Evolutionary conservation across 2,113 vertebrate genomes (phyloP).

Genomic region (Menidia beryllina): DNA sequence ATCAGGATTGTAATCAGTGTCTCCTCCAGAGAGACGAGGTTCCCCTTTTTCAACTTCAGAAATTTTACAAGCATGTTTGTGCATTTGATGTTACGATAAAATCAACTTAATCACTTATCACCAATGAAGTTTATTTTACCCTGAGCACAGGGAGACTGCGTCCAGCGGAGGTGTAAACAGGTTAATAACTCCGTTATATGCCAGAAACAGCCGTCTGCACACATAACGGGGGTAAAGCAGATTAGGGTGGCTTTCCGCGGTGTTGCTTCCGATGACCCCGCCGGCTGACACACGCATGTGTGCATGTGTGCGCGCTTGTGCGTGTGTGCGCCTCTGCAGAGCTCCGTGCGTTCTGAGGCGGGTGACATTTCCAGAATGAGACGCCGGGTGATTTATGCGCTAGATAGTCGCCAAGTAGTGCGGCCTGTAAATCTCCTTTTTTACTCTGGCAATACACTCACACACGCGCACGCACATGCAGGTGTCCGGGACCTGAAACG

Average conservation of each 20-base stretch:
- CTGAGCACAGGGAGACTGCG: too few relatives aligned
- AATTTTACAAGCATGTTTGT: too few relatives aligned
- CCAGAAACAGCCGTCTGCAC: neutral
- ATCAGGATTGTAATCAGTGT: too few relatives aligned
- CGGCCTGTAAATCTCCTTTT: conserved; percentile 63
- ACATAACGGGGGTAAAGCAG: conserved; percentile 2
- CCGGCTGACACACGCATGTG: conserved; percentile 1
- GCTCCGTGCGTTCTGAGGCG: conserved; percentile 38
- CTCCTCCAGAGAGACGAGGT: too few relatives aligned
- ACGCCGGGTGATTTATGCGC: conserved; percentile 54
- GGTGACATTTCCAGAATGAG: conserved; percentile 61
- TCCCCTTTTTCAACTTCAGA: too few relatives aligned
- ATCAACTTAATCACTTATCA: too few relatives aligned
- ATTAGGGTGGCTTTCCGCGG: neutral
- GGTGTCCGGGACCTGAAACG: conserved; percentile 9
- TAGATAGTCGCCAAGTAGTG: conserved; percentile 17
- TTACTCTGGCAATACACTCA: conserved; percentile 52
- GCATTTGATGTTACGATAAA: too few relatives aligned
- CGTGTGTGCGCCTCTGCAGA: neutral
- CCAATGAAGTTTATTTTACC: too few relatives aligned
- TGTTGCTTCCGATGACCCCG: neutral
- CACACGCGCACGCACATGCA: conserved; percentile 27
- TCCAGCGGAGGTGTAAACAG: conserved; percentile 47
- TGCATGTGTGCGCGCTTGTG: neutral
- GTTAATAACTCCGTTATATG: conserved; percentile 33